phyloP scores from a whole-genome alignment of 1,140 invertebrate genomes.

The Plectrocnemia conspersa region DNA sequence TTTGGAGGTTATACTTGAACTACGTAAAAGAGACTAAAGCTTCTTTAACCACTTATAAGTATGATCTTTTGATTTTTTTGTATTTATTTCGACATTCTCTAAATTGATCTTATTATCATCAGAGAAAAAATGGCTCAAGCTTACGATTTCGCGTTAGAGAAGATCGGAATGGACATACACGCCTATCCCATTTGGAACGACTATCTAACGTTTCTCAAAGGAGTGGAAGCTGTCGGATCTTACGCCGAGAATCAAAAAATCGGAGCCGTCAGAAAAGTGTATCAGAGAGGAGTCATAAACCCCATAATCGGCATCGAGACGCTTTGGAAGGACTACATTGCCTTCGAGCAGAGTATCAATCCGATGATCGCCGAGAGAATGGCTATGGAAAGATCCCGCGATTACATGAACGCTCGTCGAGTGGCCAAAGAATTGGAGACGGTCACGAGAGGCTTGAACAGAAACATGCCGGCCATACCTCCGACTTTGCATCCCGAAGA shows the following conservation, averaged over 20 bases:
- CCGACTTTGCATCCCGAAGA: slow-evolving; percentile 89
- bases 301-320: slow-evolving; percentile 97
- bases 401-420: slow-evolving; percentile 95
- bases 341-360: slow-evolving; percentile 92
- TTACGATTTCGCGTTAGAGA: slow-evolving; percentile 98
- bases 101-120: slow-evolving; percentile 22
- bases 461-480: slow-evolving; percentile 90
- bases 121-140: slow-evolving; percentile 99
- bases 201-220: slow-evolving; percentile 96
- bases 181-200: slow-evolving; percentile 96
- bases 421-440: slow-evolving; percentile 97
- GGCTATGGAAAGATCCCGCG: slow-evolving; percentile 83
- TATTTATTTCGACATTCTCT: not conserved
- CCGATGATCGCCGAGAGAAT: slow-evolving; percentile 91
- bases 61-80: slow-evolving; percentile 41
- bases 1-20: slow-evolving; percentile 96
- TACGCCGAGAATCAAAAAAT: slow-evolving; percentile 99
- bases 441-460: slow-evolving; percentile 89
- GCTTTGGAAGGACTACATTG: slow-evolving; percentile 98
- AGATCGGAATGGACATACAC: slow-evolving; percentile 97
- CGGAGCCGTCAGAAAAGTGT: slow-evolving; percentile 93
- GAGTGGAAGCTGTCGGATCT: slow-evolving; percentile 93
- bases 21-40: slow-evolving; percentile 99
- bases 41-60: slow-evolving; percentile 90
- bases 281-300: slow-evolving; percentile 91